Conservation (phyloP, 2,888 invertebrate genomes). For the Tolmerus cingulatus region DNA sequence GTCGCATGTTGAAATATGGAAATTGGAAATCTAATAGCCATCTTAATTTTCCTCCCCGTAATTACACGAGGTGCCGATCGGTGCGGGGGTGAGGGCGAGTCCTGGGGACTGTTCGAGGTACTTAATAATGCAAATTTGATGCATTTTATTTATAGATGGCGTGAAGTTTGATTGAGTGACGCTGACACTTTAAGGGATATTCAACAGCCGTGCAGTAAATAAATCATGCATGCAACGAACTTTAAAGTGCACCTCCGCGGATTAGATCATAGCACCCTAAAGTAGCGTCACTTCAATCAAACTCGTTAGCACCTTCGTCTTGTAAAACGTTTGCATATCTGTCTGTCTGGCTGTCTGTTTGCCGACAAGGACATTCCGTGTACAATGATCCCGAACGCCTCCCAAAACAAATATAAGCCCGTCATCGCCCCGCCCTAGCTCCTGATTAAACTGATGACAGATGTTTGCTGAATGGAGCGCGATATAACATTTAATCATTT, state of each 20-base stretch:
- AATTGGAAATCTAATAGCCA: background rate
- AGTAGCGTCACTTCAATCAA: background rate
- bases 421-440: background rate
- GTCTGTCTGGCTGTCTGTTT: background rate
- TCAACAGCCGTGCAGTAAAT: background rate
- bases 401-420: background rate
- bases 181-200: background rate
- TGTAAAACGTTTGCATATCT: background rate
- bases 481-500: conserved; percentile 29
- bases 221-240: background rate
- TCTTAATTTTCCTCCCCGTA: background rate
- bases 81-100: background rate
- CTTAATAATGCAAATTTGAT: background rate
- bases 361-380: background rate
- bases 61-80: background rate
- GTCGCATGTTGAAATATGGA: conserved; percentile 8
- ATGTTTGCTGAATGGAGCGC: conserved; percentile 12
- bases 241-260: background rate
- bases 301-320: background rate
- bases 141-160: background rate
- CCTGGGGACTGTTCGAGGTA: background rate
- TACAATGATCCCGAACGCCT: background rate
- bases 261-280: background rate
- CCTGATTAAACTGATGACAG: conserved; percentile 24
- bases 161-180: background rate